These are phyloP conservation scores for Sula dactylatra DNA, from an alignment of 2,113 vertebrate species.

Conservation along the genomic window DNA sequence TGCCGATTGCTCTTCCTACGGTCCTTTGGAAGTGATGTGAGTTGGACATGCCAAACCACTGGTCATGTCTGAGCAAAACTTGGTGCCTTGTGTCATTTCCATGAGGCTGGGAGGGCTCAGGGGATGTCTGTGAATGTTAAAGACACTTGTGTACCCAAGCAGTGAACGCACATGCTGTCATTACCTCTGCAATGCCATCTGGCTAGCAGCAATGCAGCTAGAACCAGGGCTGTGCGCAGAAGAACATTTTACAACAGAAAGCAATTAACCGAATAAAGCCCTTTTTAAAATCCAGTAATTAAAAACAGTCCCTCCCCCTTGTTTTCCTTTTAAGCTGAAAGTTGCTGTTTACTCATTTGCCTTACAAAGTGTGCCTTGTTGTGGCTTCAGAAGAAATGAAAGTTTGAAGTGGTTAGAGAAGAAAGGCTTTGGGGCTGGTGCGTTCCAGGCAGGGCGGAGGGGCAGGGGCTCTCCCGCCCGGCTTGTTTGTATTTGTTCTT, in stretches of 20 bases:
- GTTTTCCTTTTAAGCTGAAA: conserved; percentile 63
- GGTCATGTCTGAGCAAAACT: neutral
- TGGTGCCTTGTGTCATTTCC: neutral
- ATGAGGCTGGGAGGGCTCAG: neutral
- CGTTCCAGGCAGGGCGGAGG: conserved; percentile 52
- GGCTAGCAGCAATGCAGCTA: conserved; percentile 26
- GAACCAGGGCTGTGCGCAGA: neutral
- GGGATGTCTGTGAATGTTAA: neutral
- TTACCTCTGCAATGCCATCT: conserved; percentile 43
- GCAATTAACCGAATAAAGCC: conserved; percentile 65
- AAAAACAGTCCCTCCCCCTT: conserved; percentile 65
- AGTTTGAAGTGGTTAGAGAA: conserved; percentile 70
- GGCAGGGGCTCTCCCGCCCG: conserved; percentile 48
- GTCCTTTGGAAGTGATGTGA: neutral
- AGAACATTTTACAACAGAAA: conserved; percentile 59
- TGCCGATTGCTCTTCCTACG: neutral
- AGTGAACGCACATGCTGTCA: neutral
- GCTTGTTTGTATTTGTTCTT: conserved; percentile 62
- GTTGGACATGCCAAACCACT: neutral
- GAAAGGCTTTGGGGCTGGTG: conserved; percentile 57
- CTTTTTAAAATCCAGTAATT: conserved; percentile 62
- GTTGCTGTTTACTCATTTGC: conserved; percentile 69
- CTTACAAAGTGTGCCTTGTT: conserved; percentile 72
- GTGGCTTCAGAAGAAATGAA: conserved; percentile 67
- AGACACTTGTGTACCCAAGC: neutral